These are phyloP conservation scores for Pseudococcus jackbeardsleyi DNA, from an alignment of 2,888 invertebrate genomes.

Conservation along the genomic window DNA sequence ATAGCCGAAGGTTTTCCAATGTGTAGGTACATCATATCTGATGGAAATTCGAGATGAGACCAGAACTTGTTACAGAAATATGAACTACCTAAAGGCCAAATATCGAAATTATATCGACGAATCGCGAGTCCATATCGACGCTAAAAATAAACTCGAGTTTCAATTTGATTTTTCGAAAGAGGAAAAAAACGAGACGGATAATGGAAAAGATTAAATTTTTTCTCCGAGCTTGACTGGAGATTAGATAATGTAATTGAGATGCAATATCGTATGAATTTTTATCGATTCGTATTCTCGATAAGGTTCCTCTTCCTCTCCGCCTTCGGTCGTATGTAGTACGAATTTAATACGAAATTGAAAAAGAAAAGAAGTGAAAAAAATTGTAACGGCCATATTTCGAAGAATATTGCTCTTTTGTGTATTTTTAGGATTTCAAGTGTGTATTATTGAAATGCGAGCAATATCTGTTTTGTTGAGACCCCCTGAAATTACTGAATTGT, in stretches of 20 bases:
- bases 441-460: background rate
- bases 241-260: background rate
- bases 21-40: background rate
- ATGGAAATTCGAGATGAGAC: background rate
- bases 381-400: background rate
- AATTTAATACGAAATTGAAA: background rate
- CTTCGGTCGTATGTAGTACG: background rate
- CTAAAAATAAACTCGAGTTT: slow-evolving; percentile 1
- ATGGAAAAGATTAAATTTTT: slow-evolving; percentile 16
- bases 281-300: background rate
- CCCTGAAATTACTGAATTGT: background rate
- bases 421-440: background rate
- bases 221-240: background rate
- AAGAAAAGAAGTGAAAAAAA: background rate
- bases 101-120: background rate
- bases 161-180: background rate
- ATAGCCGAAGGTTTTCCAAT: background rate
- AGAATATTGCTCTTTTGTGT: background rate
- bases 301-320: background rate
- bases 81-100: background rate
- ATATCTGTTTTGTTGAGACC: background rate
- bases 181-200: background rate
- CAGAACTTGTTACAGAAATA: background rate
- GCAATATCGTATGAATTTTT: background rate
- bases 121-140: background rate